These are phyloP conservation scores for Hylomyscus alleni DNA, from an alignment of 2,797 vertebrate species.

Conservation along the genomic window DNA sequence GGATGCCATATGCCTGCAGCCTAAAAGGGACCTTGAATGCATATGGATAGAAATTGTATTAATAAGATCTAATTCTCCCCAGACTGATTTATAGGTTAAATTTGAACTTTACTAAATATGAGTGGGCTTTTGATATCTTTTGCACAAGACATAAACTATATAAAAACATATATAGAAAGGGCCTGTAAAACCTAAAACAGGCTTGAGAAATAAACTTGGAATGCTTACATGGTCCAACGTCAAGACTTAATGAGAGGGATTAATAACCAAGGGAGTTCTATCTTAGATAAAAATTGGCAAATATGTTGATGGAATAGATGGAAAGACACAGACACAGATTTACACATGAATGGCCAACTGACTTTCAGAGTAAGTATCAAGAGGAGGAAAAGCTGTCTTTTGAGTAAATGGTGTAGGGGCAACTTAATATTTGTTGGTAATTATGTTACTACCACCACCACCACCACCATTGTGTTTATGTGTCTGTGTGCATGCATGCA, in stretches of 20 bases:
- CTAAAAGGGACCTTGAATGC: not conserved
- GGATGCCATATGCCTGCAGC: not conserved
- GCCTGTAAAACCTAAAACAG: not conserved
- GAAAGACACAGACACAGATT: not conserved
- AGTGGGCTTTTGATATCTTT: not conserved
- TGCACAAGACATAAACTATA: constrained; percentile 21
- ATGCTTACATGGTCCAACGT: not conserved
- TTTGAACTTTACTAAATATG: not conserved
- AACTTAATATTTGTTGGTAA: not conserved
- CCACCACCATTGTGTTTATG: not conserved
- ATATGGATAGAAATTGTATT: not conserved
- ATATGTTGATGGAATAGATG: not conserved
- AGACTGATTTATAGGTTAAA: constrained; percentile 60
- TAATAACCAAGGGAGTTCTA: not conserved
- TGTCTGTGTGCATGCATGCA: not conserved
- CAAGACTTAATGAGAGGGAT: not conserved
- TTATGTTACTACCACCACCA: not conserved
- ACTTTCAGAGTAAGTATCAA: not conserved
- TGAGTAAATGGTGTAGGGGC: not conserved
- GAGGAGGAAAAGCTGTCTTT: not conserved
- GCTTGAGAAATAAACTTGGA: constrained; percentile 18
- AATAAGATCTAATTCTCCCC: constrained; percentile 1
- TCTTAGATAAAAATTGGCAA: not conserved
- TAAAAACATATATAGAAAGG: constrained; percentile 23
- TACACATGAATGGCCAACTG: not conserved